phyloP scores from a whole-genome alignment of 2,113 vertebrate genomes.

The Myrmecobius fasciatus region DNA sequence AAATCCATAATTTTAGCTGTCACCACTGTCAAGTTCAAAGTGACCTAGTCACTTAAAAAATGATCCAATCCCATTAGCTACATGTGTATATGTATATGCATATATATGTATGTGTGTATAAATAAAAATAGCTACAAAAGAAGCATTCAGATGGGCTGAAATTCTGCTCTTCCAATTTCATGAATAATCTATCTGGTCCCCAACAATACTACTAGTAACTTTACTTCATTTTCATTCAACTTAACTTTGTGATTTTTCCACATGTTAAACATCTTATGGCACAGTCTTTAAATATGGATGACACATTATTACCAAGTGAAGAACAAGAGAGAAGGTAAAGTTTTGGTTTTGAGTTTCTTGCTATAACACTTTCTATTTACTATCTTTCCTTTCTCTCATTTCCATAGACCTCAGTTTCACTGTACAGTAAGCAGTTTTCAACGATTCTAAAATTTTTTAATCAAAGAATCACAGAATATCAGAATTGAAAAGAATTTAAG shows the following conservation, averaged over 20 bases:
- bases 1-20: constrained; percentile 14
- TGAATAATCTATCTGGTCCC: not conserved
- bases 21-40: constrained; percentile 11
- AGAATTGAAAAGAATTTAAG: not conserved
- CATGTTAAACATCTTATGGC: constrained; percentile 21
- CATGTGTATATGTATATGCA: not conserved
- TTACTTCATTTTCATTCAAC: not conserved
- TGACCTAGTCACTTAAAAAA: not conserved
- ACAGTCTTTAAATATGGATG: constrained; percentile 9
- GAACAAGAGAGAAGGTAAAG: not conserved
- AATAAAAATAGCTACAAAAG: not conserved
- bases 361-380: constrained; percentile 33
- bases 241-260: not conserved
- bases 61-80: not conserved
- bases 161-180: not conserved
- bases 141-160: not conserved
- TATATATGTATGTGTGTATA: not conserved
- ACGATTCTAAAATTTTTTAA: constrained; percentile 28
- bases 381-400: not conserved
- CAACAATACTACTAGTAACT: not conserved
- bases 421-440: not conserved
- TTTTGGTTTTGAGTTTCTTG: constrained; percentile 17
- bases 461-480: not conserved
- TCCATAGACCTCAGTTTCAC: not conserved
- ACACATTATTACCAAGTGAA: constrained; percentile 8